Base-by-base conservation (phyloP, 2,113 vertebrate genomes). In the Muscicapa adusta region DNA sequence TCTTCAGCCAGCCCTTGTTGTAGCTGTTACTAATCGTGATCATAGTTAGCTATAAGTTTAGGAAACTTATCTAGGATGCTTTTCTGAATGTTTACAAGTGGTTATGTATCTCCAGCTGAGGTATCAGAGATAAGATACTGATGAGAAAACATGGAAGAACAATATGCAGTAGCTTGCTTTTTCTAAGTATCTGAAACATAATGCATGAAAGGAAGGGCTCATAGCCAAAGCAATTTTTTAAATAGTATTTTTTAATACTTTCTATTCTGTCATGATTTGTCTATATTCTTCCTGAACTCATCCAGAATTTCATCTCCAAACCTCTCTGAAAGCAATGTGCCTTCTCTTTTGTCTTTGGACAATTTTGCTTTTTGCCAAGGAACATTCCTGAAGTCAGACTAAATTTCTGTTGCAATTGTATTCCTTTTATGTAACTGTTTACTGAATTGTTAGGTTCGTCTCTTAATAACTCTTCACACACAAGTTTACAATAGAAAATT, bases 11-110 rank as follows among this genome's bases (percentile, higher is more conserved):
- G 13, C 8, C 43, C 20, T 74, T 22, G 16, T 11, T n/a, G 45
- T 56, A 11, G 38, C 43, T 67, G 26, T 58, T 87, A 28, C 33
- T 70, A 43, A 48, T 77, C 58, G 12, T 22, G 29, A 18, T 40
- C 0, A 0, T 88, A 22, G 22, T 63, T 51, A 74, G 19, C 24
- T 56, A 0, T 54, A 54, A 34, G 10, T 81, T 91, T 79, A 56
- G 48, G 40, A 79, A 83, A 25, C 13, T 43, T 81, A 4, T 3
- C 14, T 51, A 50, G 18, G 12, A 33, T 63, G 31, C n/a, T 77
- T 70, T 33, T 48, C n/a, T 77, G 73, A 47, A 42, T 71, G 24
- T 38, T 74, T 74, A 40, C 26, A 80, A 42, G 29, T 40, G 14
- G 2, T 71, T 85, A 54, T 33, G 34, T 91, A 84, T 71, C 22